A percentile compares a stretch with the other conserved stretches of the same genome.
These are phyloP conservation scores for Cygnus olor DNA, from an alignment of 2,797 vertebrate genomes.

Conservation along the genomic window DNA sequence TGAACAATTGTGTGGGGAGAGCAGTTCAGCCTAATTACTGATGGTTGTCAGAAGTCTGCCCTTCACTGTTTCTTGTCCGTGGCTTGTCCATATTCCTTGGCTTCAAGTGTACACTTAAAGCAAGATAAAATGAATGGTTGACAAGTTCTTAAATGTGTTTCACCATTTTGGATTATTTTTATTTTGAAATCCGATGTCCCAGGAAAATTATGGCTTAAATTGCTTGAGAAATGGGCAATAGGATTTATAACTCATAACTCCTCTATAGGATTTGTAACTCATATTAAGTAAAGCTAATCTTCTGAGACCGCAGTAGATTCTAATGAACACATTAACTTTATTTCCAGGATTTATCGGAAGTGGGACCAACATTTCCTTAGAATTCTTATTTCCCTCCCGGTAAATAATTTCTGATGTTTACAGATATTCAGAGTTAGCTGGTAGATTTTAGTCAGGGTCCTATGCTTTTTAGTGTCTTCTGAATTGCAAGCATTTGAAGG, in stretches of 20 bases:
- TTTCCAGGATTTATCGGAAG: neutral
- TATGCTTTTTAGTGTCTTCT: neutral
- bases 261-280: neutral
- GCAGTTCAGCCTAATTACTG: neutral
- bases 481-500: neutral
- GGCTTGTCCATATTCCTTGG: neutral
- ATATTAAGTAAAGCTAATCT: neutral
- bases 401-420: neutral
- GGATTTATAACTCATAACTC: neutral
- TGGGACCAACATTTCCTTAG: neutral
- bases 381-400: accelerated
- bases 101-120: neutral
- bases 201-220: neutral
- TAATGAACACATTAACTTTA: neutral
- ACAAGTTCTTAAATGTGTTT: neutral
- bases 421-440: neutral
- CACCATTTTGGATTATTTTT: neutral
- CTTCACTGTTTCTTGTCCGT: accelerated
- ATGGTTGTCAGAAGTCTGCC: neutral
- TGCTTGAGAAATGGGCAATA: neutral
- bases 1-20: neutral
- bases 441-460: neutral
- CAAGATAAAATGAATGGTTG: neutral
- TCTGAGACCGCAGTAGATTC: neutral
- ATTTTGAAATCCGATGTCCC: neutral